A percentile compares a stretch with the other conserved stretches of the same genome.
phyloP scores from a whole-genome alignment of 2,888 invertebrate species.

The Heliconius sara region DNA sequence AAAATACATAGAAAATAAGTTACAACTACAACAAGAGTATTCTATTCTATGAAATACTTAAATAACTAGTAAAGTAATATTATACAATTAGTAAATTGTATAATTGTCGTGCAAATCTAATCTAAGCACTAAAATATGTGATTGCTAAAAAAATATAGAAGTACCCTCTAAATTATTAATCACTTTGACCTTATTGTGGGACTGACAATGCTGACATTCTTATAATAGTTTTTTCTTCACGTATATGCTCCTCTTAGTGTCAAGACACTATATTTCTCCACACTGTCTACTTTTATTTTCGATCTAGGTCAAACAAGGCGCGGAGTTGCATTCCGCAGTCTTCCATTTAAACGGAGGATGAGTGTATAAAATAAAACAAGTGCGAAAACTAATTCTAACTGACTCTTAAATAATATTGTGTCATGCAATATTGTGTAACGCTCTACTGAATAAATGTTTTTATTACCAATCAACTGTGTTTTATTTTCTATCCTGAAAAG shows the following conservation, averaged over 20 bases:
- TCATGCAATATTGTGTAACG: constrained; percentile 9
- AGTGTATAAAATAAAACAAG: not conserved
- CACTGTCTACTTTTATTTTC: too few relatives aligned
- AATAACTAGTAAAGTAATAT: not conserved
- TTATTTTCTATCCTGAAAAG: not conserved
- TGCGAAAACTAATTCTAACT: not conserved
- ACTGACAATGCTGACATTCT: not conserved
- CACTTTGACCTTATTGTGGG: not conserved
- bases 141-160: not conserved
- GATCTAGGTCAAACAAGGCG: too few relatives aligned
- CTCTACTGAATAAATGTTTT: constrained; percentile 4
- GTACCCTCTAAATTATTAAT: not conserved
- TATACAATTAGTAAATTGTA: too few relatives aligned
- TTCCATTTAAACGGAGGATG: too few relatives aligned
- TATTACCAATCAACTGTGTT: constrained; percentile 2
- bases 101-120: constrained; percentile 1
- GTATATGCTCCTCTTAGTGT: too few relatives aligned
- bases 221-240: not conserved
- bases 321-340: too few relatives aligned
- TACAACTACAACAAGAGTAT: constrained; percentile 1
- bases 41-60: not conserved
- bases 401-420: not conserved
- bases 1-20: not conserved
- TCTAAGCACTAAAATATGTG: not conserved
- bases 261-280: too few relatives aligned